Conservation (phyloP, 2,113 vertebrate species). For the Natator depressus region DNA sequence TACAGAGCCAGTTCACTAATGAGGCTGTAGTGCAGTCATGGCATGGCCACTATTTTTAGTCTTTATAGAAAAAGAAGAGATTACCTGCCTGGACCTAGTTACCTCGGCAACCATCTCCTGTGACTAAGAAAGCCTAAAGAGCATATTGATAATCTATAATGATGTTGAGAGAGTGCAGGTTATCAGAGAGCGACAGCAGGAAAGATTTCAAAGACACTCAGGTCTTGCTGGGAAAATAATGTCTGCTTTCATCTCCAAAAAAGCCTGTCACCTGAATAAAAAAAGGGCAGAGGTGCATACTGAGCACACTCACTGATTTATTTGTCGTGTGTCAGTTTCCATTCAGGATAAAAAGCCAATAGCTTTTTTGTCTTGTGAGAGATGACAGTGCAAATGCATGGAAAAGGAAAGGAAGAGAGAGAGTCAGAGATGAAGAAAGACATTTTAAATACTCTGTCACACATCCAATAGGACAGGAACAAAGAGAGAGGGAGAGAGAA, state of each 20-base stretch:
- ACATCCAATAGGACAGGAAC: not conserved
- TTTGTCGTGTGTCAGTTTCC: slow-evolving; percentile 59
- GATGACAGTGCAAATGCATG: slow-evolving; percentile 28
- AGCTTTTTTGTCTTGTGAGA: slow-evolving; percentile 42
- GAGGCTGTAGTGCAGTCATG: slow-evolving; percentile 43
- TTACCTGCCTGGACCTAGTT: slow-evolving; percentile 83
- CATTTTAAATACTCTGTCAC: not conserved
- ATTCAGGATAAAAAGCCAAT: slow-evolving; percentile 53
- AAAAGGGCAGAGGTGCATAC: not conserved
- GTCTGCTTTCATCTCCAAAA: slow-evolving; percentile 77
- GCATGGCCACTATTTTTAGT: slow-evolving; percentile 76
- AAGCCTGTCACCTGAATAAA: slow-evolving; percentile 65
- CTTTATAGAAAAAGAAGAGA: slow-evolving; percentile 70
- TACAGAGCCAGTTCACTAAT: slow-evolving; percentile 47
- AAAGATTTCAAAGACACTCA: slow-evolving; percentile 80
- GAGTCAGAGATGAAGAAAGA: slow-evolving; percentile 17
- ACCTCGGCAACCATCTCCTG: slow-evolving; percentile 86
- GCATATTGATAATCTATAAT: slow-evolving; percentile 94
- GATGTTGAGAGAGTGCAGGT: slow-evolving; percentile 82
- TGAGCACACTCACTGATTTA: slow-evolving; percentile 18
- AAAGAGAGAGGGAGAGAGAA: not conserved
- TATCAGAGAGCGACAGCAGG: slow-evolving; percentile 85
- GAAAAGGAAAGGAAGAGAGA: slow-evolving; percentile 10
- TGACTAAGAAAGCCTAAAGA: slow-evolving; percentile 84
- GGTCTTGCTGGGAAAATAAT: slow-evolving; percentile 76